Base-by-base conservation (phyloP, 2,888 invertebrate genomes). In the Drosophila kuntzei region DNA sequence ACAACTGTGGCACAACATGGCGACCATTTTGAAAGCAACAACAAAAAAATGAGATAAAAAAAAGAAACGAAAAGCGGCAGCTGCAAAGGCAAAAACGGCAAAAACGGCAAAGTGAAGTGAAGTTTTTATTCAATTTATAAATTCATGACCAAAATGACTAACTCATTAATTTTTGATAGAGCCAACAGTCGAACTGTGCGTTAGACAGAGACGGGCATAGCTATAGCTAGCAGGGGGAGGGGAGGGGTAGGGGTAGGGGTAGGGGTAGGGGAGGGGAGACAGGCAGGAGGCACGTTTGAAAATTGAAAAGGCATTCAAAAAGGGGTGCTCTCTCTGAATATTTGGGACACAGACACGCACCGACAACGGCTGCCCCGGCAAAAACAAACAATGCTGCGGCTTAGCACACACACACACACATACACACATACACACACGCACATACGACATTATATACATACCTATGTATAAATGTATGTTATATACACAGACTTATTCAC, bases 141-240 rank as follows among this genome's bases (percentile, higher is more conserved):
- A 87, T 83, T 83, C 88, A 83, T 83, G 88, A 83, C 63, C 83
- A 86, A 83, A 83, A 83, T 88, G 83, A 83, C 83, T 83, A 87
- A 83, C 83, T 83, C 88, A 83, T 83, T 83, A 83, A 83, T 83
- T 83, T 83, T 88, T 83, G 86, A 88, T 87, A 83, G 74, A 67
- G 74, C 76, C 55, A 69, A 53, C 39, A 76, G 66, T 44, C 27
- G 9, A 43, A 9, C 37, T 3, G 43, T 25, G 36, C 27, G 54
- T 14, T 44, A 27, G 53, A 32, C 51, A 16, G 61, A 64, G 60
- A 64, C 43, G 32, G 62, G n/a, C 36, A 51, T 44, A 39, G 27
- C 11, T 14, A 25, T 27, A 53, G 69, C 43, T 8, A 50, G 44
- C 16, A 18, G 53, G 22, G 39, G 11, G 27, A 4, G 2, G 11